These are phyloP conservation scores for Syrphus vitripennis DNA, from an alignment of 2,888 invertebrate species.

Conservation along the genomic window DNA sequence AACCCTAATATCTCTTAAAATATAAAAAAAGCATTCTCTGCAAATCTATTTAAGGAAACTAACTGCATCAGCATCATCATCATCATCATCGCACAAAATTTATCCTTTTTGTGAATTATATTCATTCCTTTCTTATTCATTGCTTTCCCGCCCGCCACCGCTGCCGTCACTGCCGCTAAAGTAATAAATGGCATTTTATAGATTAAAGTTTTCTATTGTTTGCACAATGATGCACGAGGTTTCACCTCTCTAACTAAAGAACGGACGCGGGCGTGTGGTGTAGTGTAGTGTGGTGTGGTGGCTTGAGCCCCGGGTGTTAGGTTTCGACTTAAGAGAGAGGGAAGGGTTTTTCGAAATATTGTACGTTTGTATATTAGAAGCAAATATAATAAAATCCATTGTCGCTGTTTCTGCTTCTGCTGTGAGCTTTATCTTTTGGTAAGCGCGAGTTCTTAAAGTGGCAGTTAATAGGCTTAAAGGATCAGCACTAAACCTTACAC, in stretches of 20 bases:
- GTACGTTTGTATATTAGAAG: neutral
- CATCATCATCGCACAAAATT: neutral
- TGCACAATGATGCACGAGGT: neutral
- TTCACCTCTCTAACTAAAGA: neutral
- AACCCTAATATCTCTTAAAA: neutral
- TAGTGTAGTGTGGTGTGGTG: neutral
- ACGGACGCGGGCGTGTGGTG: no score
- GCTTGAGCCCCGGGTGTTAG: neutral
- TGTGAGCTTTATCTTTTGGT: constrained; percentile 34
- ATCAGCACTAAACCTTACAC: constrained; percentile 57
- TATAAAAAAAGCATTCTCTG: neutral
- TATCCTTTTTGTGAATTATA: constrained; percentile 13
- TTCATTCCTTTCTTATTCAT: constrained; percentile 6
- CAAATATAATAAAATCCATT: constrained; percentile 42
- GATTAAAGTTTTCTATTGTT: constrained; percentile 45
- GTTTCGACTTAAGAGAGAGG: neutral
- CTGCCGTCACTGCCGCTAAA: neutral
- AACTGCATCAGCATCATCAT: constrained; percentile 21
- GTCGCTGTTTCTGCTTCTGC: no score
- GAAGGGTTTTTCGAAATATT: neutral
- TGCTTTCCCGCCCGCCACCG: neutral
- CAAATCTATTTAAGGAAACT: neutral
- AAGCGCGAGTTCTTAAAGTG: constrained; percentile 58
- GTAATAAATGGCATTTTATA: constrained; percentile 48
- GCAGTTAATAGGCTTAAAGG: constrained; percentile 67